These are phyloP conservation scores for Sebastes trivittatus DNA, from an alignment of 2,797 vertebrate species.

Conservation along the genomic window DNA sequence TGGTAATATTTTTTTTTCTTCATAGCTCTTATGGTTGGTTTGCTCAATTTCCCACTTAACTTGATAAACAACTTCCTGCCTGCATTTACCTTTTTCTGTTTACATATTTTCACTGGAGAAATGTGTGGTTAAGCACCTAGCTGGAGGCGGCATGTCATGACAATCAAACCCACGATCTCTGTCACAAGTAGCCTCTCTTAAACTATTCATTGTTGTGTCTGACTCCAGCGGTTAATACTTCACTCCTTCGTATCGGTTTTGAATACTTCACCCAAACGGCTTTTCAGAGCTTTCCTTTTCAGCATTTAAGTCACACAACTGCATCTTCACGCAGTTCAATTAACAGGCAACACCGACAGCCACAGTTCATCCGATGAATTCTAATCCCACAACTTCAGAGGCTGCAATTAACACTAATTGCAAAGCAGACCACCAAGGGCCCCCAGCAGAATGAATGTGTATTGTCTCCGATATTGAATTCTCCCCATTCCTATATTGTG, in stretches of 20 bases:
- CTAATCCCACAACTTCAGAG: slow-evolving; percentile 66
- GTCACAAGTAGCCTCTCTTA: slow-evolving; percentile 10
- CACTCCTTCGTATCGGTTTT: slow-evolving; percentile 1
- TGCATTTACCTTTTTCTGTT: slow-evolving; percentile 22
- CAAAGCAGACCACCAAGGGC: slow-evolving; percentile 53
- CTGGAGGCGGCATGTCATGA: neutral
- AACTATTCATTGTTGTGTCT: neutral
- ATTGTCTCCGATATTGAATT: slow-evolving; percentile 72
- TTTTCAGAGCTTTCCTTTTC: slow-evolving; percentile 22
- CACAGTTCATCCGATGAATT: slow-evolving; percentile 68
- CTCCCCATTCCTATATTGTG: slow-evolving; percentile 39
- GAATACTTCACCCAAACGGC: slow-evolving; percentile 9
- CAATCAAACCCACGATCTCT: slow-evolving; percentile 15
- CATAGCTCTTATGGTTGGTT: fast-evolving
- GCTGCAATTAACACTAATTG: slow-evolving; percentile 78
- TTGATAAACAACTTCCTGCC: slow-evolving; percentile 12
- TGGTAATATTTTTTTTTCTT: no score
- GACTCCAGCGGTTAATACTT: slow-evolving; percentile 8
- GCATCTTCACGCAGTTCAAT: slow-evolving; percentile 46
- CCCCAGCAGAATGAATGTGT: slow-evolving; percentile 60
- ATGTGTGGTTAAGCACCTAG: neutral
- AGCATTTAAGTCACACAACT: slow-evolving; percentile 53
- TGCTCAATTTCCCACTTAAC: neutral
- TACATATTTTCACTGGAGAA: neutral
- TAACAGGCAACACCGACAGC: slow-evolving; percentile 54